These are phyloP conservation scores for Neosalanx taihuensis DNA, from an alignment of 2,797 vertebrate genomes.

Conservation along the genomic window DNA sequence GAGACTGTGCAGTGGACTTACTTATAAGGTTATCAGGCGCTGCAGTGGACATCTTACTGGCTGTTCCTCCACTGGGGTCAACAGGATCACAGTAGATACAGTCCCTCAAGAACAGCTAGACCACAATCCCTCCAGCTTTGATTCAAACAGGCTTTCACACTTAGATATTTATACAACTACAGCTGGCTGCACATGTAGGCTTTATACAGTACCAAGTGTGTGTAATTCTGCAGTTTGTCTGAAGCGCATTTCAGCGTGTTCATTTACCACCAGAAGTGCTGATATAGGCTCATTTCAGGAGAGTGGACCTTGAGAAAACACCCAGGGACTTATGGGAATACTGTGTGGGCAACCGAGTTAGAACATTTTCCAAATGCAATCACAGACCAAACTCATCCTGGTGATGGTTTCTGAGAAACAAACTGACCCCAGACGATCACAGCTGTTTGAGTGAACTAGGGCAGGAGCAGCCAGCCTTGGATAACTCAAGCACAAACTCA, in stretches of 20 bases:
- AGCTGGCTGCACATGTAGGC: too few species aligned
- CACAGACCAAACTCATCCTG: slow-evolving; percentile 45
- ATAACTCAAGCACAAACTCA: slow-evolving; percentile 35
- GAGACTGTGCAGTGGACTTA: slow-evolving; percentile 68
- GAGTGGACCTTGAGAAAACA: too few species aligned
- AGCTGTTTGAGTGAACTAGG: slow-evolving; percentile 57
- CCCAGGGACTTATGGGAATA: too few species aligned
- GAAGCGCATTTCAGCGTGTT: too few species aligned
- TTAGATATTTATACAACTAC: too few species aligned
- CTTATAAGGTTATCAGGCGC: slow-evolving; percentile 75
- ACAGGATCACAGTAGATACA: slow-evolving; percentile 56
- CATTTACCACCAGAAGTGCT: too few species aligned
- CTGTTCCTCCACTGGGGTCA: slow-evolving; percentile 61
- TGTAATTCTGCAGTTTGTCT: too few species aligned
- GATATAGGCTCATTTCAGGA: too few species aligned
- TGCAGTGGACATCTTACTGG: slow-evolving; percentile 63
- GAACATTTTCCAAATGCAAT: not conserved
- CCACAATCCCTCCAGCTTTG: not conserved
- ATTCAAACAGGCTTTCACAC: too few species aligned
- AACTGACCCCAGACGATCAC: slow-evolving; percentile 55
- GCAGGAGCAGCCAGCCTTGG: slow-evolving; percentile 50
- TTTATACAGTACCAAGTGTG: too few species aligned
- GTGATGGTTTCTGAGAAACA: slow-evolving; percentile 52
- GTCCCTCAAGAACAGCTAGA: slow-evolving; percentile 30
- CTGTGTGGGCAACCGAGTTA: too few species aligned